Conservation (phyloP, 2,888 invertebrate genomes). For the Gymnoscelis rufifasciata region DNA sequence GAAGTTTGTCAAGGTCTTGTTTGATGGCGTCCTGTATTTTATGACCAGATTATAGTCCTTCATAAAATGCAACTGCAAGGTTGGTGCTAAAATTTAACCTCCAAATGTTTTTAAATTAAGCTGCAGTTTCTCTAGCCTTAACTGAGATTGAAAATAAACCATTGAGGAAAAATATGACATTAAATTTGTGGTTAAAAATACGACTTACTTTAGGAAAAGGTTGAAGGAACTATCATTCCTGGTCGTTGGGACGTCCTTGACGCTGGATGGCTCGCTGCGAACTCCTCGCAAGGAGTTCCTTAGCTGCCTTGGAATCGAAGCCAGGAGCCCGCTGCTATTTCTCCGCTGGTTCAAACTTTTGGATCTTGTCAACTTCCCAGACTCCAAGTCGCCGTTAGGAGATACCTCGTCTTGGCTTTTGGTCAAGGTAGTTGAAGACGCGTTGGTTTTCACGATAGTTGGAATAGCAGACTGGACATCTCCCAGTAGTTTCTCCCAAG, state of each 20-base stretch:
- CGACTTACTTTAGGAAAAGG: conserved; percentile 70
- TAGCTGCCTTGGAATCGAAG: conserved; percentile 74
- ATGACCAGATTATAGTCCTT: conserved; percentile 2
- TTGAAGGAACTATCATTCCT: conserved; percentile 74
- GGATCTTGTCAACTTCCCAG: conserved; percentile 64
- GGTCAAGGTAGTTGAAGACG: conserved; percentile 62
- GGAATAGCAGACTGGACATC: conserved; percentile 67
- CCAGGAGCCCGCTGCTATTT: conserved; percentile 75
- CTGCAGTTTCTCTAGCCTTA: neutral
- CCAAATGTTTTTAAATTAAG: neutral
- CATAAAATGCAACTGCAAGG: neutral
- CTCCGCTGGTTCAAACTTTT: conserved; percentile 72
- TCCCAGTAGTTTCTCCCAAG: conserved; percentile 73
- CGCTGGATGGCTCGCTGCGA: conserved; percentile 72
- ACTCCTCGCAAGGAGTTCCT: conserved; percentile 73
- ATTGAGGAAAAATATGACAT: too few species aligned
- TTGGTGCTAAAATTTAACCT: neutral
- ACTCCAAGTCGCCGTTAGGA: conserved; percentile 57
- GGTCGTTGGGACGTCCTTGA: conserved; percentile 69
- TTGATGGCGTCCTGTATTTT: conserved; percentile 12
- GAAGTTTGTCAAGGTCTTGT: conserved; percentile 8
- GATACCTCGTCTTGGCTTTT: conserved; percentile 56
- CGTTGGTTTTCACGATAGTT: conserved; percentile 69
- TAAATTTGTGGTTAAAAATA: too few species aligned
- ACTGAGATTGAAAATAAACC: too few species aligned